These are phyloP conservation scores for Drosophila antonietae DNA, from an alignment of 2,888 invertebrate species.

Conservation along the genomic window DNA sequence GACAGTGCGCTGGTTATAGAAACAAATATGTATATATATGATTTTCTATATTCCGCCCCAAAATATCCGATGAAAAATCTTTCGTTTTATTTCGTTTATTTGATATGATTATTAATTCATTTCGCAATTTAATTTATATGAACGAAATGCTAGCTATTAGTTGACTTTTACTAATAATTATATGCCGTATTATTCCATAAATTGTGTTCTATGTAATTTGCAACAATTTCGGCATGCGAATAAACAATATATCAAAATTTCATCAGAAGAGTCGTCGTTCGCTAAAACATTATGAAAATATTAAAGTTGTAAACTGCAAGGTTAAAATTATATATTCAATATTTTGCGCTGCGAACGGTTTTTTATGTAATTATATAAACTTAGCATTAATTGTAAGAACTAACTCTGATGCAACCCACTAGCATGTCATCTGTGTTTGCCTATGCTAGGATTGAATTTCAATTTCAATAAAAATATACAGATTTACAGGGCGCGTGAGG, in stretches of 20 bases:
- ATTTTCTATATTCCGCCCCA: slow-evolving; percentile 19
- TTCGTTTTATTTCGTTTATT: slow-evolving; percentile 40
- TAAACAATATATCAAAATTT: slow-evolving; percentile 51
- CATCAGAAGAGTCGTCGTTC: slow-evolving; percentile 22
- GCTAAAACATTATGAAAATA: slow-evolving; percentile 29
- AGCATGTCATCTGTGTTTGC: slow-evolving; percentile 31
- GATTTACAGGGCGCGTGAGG: slow-evolving; percentile 4
- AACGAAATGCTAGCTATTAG: slow-evolving; percentile 63
- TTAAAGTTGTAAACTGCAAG: slow-evolving; percentile 42
- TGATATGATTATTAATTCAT: slow-evolving; percentile 12
- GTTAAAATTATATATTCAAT: slow-evolving; percentile 6
- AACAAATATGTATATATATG: slow-evolving; percentile 18
- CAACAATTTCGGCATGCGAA: slow-evolving; percentile 49
- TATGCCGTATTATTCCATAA: slow-evolving; percentile 60
- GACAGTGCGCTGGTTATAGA: slow-evolving; percentile 18
- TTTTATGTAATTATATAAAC: slow-evolving; percentile 72
- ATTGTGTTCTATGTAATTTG: slow-evolving; percentile 57
- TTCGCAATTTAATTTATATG: slow-evolving; percentile 44
- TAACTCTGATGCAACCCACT: slow-evolving; percentile 37
- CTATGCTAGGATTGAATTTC: slow-evolving; percentile 21
- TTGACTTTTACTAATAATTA: slow-evolving; percentile 44
- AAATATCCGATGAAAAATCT: slow-evolving; percentile 29
- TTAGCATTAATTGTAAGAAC: slow-evolving; percentile 60
- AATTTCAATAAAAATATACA: slow-evolving; percentile 22
- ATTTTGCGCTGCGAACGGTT: slow-evolving; percentile 48